Evolutionary conservation across 2,113 vertebrate genomes (phyloP), one percentile per base, ranked within the genome.

Genomic region (Azemiops feae): DNA sequence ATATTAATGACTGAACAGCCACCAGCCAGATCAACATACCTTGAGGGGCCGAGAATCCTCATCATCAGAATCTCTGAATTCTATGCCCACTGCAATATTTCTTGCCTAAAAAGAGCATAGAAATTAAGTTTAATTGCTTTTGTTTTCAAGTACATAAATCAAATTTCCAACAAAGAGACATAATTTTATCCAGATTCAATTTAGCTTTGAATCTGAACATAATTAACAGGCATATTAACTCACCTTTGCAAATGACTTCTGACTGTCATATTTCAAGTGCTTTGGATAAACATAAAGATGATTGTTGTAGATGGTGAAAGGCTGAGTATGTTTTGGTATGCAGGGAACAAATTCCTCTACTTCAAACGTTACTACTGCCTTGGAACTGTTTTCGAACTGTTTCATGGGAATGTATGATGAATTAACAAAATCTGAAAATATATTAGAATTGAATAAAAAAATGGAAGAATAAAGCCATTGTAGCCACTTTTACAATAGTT

Each of bases 251-350:
- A 99, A 99, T 50, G 98, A 97, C 96, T 99, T 99, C 86, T 99
- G 99, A 97, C 98, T 97, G 97, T 99, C 99, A 3, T 99, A 99
- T 97, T 99, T 99, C 97, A 99, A 98, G 95, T 98, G 97, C 93
- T 98, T 99, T 2, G 99, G 99, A 96, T 99, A 99, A 96, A 99
- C 98, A 55, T 99, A 99, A 94, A 99, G 98, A 97, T 99, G 99
- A 96, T 99, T 99, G 97, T 98, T 99, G 97, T 99, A 99, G 97
- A 98, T 98, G 89, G 99, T 99, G 96, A 99, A 99, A 95, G 99
- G 99, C 95, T 99, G 99, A 64, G 99, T 99, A 95, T 98, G 98
- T 97, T 98, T 99, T 92, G 99, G 98, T 95, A 99, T 98, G 96
- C 97, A 99, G 81, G 99, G 99, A 96, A 99, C 98, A 98, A 99